These are phyloP conservation scores for Adelphocoris suturalis DNA, from an alignment of 2,888 invertebrate genomes.

Conservation along the genomic window DNA sequence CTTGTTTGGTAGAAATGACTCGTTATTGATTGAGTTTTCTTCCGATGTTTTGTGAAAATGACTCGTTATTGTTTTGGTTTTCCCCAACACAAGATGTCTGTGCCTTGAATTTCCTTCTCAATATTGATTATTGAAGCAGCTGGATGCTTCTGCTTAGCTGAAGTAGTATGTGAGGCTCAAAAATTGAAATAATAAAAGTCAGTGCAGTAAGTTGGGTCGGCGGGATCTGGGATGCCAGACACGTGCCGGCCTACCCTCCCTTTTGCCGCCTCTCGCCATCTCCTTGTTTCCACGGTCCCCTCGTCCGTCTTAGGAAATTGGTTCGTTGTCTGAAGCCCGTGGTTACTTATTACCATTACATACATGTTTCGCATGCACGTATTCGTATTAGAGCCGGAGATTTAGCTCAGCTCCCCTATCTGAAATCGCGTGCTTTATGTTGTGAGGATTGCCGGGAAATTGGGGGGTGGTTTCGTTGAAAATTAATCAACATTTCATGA, in stretches of 20 bases:
- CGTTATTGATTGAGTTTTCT: too few relatives aligned
- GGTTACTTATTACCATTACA: constrained; percentile 32
- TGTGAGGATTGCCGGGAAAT: background rate
- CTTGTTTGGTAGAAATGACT: too few relatives aligned
- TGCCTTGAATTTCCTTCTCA: too few relatives aligned
- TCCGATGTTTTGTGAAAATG: too few relatives aligned
- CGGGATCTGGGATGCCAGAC: background rate
- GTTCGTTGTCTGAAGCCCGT: constrained; percentile 27
- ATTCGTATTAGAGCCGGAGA: background rate
- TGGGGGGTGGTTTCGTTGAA: too few relatives aligned
- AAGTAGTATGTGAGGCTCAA: background rate
- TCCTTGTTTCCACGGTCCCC: constrained; percentile 5
- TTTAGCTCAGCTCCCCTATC: background rate
- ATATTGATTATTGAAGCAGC: background rate
- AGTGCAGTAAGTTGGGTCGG: background rate
- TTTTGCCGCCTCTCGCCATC: background rate
- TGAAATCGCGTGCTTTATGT: background rate
- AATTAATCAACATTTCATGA: too few relatives aligned
- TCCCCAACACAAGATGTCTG: too few relatives aligned
- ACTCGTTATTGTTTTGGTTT: too few relatives aligned
- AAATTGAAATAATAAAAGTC: constrained; percentile 36
- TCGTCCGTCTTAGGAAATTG: constrained; percentile 31
- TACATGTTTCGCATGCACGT: constrained; percentile 23
- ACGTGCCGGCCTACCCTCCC: background rate
- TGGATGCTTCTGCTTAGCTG: too few relatives aligned